Evolutionary conservation across 2,797 vertebrate genomes (phyloP), one percentile per base, ranked within the genome.

Genomic region (Poecilia wingei): DNA sequence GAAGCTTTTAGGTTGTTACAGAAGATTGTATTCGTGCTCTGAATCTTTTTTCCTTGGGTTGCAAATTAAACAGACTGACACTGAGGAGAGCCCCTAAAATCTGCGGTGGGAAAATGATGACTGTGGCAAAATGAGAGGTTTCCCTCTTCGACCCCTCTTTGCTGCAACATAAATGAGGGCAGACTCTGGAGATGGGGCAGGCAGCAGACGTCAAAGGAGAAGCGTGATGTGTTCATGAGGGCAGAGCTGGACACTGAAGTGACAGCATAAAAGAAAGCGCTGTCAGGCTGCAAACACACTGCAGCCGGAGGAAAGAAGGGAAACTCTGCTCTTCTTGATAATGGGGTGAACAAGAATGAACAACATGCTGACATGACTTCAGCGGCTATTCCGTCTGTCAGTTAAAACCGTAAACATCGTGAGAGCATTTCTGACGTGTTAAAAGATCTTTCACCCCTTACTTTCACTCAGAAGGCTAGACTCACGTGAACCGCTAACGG

Each of bases 291-390:
- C 3, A 73, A 83, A 83, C 10, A 12, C 10, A 71, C 74, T 12
- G 82, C 80, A 84, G n/a, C 1, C 33, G 3, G 31, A 86, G 85
- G 87, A 82, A 74, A 72, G 61, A 81, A 41, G 71, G 78, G 81
- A 84, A 81, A 84, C 77, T 73, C 86, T 83, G 82, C 76, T 84
- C 59, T 41, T 64, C 75, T 77, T 86, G 83, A 92, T 88, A 89
- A 91, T 88, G 85, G 93, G 81, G 75, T 76, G 82, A 81, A 72
- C 68, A 46, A 77, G 79, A 85, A 72, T 22, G 7, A 76, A 79
- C 87, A 69, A 84, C 76, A 75, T 82, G 79, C 57, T 43, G 75
- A 79, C 47, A 46, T 45, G 82, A 79, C 79, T 43, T 83, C 76
- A 82, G 10, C 77, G 77, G 80, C 77, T 51, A 76, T 66, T 73